A percentile compares a stretch with the other conserved stretches of the same genome.
Conservation (phyloP, 2,113 vertebrate genomes). For the Crotalus viridis region DNA sequence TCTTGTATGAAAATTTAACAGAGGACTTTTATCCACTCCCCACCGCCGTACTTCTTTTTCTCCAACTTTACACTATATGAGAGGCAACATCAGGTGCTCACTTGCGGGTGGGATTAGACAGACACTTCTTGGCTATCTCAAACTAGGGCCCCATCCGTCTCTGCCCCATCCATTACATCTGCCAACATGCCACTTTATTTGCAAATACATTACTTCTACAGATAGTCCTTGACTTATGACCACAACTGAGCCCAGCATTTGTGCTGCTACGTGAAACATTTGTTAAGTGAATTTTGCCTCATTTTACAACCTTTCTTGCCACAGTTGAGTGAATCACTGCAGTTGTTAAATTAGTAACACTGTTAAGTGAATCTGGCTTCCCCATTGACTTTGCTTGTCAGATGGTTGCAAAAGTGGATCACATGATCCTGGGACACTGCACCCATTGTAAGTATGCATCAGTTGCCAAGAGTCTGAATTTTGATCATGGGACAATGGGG, state of each 20-base stretch:
- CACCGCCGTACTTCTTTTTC: background rate
- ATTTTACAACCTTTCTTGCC: background rate
- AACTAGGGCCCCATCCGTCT: background rate
- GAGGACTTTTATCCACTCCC: background rate
- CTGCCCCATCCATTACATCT: background rate
- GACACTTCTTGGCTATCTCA: background rate
- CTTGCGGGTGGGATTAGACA: background rate
- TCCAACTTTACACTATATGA: background rate
- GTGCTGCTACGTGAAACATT: background rate
- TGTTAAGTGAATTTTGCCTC: background rate
- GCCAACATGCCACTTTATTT: background rate
- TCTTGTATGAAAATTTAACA: background rate
- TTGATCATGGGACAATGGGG: background rate
- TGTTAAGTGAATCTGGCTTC: background rate
- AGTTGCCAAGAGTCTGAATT: background rate
- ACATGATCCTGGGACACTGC: background rate
- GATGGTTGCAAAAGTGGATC: background rate
- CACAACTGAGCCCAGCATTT: background rate
- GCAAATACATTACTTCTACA: background rate
- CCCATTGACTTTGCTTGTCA: background rate
- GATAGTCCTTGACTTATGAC: background rate
- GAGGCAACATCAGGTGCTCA: background rate
- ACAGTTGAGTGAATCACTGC: background rate
- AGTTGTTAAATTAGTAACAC: background rate
- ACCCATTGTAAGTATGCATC: background rate